Evolutionary conservation across 2,797 vertebrate species (phyloP), one percentile per base, ranked within the genome.

Genomic region (Halcyon badia): DNA sequence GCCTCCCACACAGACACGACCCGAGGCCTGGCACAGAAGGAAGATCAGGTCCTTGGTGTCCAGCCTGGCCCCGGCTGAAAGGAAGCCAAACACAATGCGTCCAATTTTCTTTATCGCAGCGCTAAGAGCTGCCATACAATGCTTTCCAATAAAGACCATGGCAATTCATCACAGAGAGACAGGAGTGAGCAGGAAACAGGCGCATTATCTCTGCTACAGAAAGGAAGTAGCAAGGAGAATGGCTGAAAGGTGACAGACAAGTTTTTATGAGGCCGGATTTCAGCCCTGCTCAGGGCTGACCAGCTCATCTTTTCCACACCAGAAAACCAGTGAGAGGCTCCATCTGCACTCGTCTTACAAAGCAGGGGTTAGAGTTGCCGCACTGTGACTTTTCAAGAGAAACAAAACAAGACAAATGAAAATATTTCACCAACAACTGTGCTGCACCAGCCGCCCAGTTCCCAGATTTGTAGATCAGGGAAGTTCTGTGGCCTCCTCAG

Each of bases 31-130:
- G 64, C 69, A 54, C 61, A 76, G 57, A 73, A 81, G 87, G 91
- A 94, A 87, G 87, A 96, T 62, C 58, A 56, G 80, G 62, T 88
- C 81, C 75, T 94, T 57, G 44, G 75, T 0, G 0, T 75, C 87
- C 93, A 94, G 93, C 61, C 44, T 56, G 62, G 49, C n/a, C 62
- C 57, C 66, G 65, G 72, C 56, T 90, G 73, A 95, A 94, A 94
- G 94, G 96, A 97, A 97, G 85, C 92, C 80, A 90, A 88, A 91
- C 85, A 96, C 94, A 96, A 95, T 93, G 85, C 89, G 88, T 79
- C 28, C 14, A 4, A 62, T 64, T 93, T 91, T 91, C 85, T 94
- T 97, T 96, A 94, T 91, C 87, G 0, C 58, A 52, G 42, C 0
- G 0, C 71, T 85, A 82, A 83, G 83, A 82, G 89, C 76, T 94